A percentile compares a stretch with the other conserved stretches of the same genome.
phyloP scores from a whole-genome alignment of 2,113 vertebrate genomes.

The Hystrix brachyura region DNA sequence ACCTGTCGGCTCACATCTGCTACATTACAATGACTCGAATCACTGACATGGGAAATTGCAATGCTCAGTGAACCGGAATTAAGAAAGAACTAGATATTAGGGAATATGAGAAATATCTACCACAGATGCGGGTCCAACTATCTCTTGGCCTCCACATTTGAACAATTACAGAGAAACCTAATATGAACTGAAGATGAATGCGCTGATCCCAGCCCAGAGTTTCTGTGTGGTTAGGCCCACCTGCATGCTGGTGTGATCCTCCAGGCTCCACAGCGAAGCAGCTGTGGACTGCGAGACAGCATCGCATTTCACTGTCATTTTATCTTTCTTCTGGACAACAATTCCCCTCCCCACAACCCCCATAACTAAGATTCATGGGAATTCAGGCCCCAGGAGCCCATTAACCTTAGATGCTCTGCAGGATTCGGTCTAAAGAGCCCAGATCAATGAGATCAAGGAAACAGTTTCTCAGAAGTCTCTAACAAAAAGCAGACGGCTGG shows the following conservation, averaged over 20 bases:
- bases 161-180: not conserved
- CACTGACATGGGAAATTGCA: not conserved
- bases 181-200: not conserved
- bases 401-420: constrained; percentile 43
- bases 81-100: not conserved
- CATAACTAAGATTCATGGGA: not conserved
- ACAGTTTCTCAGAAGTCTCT: constrained; percentile 41
- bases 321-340: not conserved
- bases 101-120: not conserved
- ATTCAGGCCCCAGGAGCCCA: constrained; percentile 14
- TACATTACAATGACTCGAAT: fast-evolving
- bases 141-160: not conserved
- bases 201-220: not conserved
- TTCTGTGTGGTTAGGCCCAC: not conserved
- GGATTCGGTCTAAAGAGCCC: not conserved
- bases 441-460: constrained; percentile 61
- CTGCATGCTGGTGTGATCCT: not conserved
- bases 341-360: not conserved
- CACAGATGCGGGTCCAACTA: not conserved
- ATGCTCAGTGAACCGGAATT: not conserved
- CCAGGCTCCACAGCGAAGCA: fast-evolving
- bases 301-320: fast-evolving
- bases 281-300: not conserved
- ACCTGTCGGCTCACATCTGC: not conserved
- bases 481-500: constrained; percentile 30